Conservation (phyloP, 2,113 vertebrate species). For the Amazona vittata region DNA sequence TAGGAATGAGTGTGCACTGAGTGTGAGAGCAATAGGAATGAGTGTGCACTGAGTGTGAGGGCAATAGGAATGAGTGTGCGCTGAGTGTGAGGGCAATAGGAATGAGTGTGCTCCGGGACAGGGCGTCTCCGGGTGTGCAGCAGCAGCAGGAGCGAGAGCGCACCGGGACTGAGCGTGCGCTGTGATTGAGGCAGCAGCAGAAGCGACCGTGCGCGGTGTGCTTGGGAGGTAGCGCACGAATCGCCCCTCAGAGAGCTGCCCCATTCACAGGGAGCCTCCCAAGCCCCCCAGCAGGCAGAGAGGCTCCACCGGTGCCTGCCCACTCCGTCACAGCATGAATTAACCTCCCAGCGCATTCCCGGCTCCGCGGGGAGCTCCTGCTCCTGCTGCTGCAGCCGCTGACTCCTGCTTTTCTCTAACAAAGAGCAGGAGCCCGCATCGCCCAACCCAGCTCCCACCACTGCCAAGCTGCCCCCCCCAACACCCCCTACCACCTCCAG, state of each 20-base stretch:
- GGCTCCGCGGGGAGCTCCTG: background rate
- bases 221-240: background rate
- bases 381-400: background rate
- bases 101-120: background rate
- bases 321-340: background rate
- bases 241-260: background rate
- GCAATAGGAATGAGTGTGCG: background rate
- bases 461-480: background rate
- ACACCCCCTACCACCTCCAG: fast-evolving
- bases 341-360: background rate
- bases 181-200: background rate
- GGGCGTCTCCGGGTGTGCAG: background rate
- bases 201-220: fast-evolving
- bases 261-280: background rate
- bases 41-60: background rate
- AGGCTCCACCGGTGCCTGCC: background rate
- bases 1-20: background rate
- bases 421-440: background rate
- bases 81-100: background rate
- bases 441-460: background rate
- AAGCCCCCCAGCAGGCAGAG: background rate
- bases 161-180: background rate
- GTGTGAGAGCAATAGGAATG: background rate
- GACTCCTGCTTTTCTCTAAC: background rate
- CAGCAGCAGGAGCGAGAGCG: background rate